Evolutionary conservation across 2,113 vertebrate species (phyloP), one percentile per base, ranked within the genome.

Genomic region (Hippotragus niger): DNA sequence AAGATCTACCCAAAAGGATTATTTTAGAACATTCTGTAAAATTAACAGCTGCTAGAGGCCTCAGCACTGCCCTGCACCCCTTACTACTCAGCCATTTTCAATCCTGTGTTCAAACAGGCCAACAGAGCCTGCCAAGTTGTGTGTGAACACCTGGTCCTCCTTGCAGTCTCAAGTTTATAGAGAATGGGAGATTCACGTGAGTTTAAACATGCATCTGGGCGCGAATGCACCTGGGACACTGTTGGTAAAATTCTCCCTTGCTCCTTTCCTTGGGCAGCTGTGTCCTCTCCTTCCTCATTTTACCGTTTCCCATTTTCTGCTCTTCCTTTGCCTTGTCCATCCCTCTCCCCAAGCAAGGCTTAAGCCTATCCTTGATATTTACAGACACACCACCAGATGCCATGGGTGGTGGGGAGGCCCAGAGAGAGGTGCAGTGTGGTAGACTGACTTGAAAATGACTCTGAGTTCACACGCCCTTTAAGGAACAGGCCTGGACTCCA

Each of bases 21-120:
- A 97, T 52, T 97, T 95, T 58, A 93, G 94, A 55, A 31, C 31
- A 7, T 64, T 95, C 96, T 95, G 36, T 74, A 90, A 96, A 97
- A 85, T 94, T 86, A 97, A 88, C 97, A 98, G 93, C 96, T 97
- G 95, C 95, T 31, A 14, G 58, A 52, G 43, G 82, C 89, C 88
- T 89, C 47, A 94, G 91, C 45, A 74, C 91, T 83, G 83, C 93
- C 91, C 88, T 80, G 80, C 55, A 87, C 81, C 89, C 55, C 86
- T 96, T 71, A 19, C 78, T 55, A 27, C 50, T 80, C 87, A 95
- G 94, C 90, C 97, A 87, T 83, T 95, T 96, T 91, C 71, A 60
- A 83, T 62, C 53, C 78, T 67, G 19, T 53, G 31, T 25, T 55
- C 27, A 31, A 50, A 94, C 80, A 5, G 31, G 86, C 96, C 97